phyloP scores from a whole-genome alignment of 1,140 invertebrate genomes.

The Solenopsis fugax region DNA sequence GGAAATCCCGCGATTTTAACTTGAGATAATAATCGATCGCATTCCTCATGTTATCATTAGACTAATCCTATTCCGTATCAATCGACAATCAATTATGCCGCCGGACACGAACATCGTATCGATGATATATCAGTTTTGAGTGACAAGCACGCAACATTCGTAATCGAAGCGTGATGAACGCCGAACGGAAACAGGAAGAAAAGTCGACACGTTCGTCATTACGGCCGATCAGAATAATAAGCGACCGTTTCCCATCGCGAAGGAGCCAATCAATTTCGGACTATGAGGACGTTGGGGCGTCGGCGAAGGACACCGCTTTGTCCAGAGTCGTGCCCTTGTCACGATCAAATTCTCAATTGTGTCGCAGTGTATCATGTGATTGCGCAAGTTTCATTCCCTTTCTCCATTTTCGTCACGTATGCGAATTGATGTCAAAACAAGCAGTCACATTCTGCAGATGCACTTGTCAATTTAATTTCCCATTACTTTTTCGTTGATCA shows the following conservation, averaged over 20 bases:
- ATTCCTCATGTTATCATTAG: background rate
- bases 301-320: slow-evolving; percentile 20
- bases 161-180: slow-evolving; percentile 45
- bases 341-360: slow-evolving; percentile 10
- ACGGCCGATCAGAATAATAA: slow-evolving; percentile 64
- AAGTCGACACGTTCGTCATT: slow-evolving; percentile 57
- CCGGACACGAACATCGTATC: slow-evolving; percentile 11
- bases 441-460: background rate
- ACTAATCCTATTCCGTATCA: background rate
- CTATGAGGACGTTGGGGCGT: background rate
- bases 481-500: background rate
- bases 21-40: background rate
- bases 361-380: background rate
- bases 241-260: slow-evolving; percentile 17
- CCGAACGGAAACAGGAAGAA: slow-evolving; percentile 65
- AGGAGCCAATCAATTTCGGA: slow-evolving; percentile 13
- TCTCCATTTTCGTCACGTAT: background rate
- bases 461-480: background rate
- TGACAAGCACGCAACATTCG: slow-evolving; percentile 25
- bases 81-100: slow-evolving; percentile 39
- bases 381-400: background rate
- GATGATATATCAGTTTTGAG: slow-evolving; percentile 21
- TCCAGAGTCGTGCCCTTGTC: background rate
- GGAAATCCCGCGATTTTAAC: background rate
- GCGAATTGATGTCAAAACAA: background rate